Conservation (phyloP, 2,113 vertebrate species). For the Amazona vittata region DNA sequence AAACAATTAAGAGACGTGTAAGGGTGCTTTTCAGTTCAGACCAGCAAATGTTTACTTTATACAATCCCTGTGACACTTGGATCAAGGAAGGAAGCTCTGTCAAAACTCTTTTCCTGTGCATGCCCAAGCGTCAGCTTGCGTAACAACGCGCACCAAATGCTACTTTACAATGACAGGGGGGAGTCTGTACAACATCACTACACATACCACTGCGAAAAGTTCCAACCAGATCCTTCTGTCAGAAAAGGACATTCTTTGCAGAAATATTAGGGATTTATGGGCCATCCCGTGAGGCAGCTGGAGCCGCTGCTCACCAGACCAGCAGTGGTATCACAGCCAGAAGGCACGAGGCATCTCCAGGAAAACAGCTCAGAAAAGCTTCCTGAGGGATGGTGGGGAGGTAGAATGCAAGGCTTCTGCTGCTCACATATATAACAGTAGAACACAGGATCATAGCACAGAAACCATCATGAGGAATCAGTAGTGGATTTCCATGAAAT, state of each 20-base stretch:
- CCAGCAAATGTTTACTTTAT: not conserved
- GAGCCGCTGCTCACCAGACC: not conserved
- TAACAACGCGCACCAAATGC: not conserved
- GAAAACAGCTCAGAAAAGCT: not conserved
- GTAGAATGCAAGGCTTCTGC: not conserved
- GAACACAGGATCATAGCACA: accelerated
- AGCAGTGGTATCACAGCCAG: not conserved
- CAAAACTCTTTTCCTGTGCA: not conserved
- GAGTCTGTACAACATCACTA: not conserved
- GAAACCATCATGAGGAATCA: not conserved
- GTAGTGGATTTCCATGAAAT: not conserved
- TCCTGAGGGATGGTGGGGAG: not conserved
- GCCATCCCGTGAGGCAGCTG: not conserved
- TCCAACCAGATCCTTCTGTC: not conserved
- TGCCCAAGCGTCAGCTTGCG: not conserved
- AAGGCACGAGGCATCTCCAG: accelerated
- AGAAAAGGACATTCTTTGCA: not conserved
- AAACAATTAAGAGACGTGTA: not conserved
- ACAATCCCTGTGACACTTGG: not conserved
- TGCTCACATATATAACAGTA: not conserved
- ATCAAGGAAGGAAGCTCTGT: not conserved
- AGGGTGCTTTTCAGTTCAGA: not conserved
- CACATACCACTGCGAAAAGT: not conserved
- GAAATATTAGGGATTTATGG: not conserved
- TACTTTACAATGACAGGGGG: not conserved